These are phyloP conservation scores for Aricia artaxerxes DNA, from an alignment of 2,888 invertebrate species.

Conservation along the genomic window DNA sequence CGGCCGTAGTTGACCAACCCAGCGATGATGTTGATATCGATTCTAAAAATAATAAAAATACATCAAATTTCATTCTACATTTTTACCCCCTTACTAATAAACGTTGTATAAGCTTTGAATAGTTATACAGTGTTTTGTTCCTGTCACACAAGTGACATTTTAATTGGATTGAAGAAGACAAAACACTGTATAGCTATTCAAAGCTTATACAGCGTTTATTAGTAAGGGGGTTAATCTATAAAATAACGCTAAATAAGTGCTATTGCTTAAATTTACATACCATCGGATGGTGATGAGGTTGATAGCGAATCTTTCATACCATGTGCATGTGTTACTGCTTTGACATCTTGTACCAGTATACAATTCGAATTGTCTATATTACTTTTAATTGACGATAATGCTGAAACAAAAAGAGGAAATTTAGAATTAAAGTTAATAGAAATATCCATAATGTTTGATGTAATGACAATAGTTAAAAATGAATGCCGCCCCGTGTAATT, in stretches of 20 bases:
- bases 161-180: no score
- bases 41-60: slow-evolving; percentile 70
- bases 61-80: no score
- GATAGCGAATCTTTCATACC: slow-evolving; percentile 87
- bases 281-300: slow-evolving; percentile 74
- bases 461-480: slow-evolving; percentile 15
- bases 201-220: no score
- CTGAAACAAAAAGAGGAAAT: slow-evolving; percentile 79
- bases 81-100: no score
- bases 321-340: slow-evolving; percentile 93
- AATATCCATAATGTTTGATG: slow-evolving; percentile 11
- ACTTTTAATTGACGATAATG: slow-evolving; percentile 94
- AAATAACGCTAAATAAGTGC: neutral
- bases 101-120: no score
- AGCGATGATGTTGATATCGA: slow-evolving; percentile 80
- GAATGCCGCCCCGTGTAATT: neutral
- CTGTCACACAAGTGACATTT: no score
- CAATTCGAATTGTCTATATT: slow-evolving; percentile 93
- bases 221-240: neutral
- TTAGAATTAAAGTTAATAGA: slow-evolving; percentile 30
- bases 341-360: slow-evolving; percentile 93
- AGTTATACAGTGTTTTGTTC: no score
- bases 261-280: slow-evolving; percentile 47
- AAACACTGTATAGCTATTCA: no score
- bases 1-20: slow-evolving; percentile 77